Evolutionary conservation across 1,140 invertebrate species (phyloP).

Genomic region (Microplitis mediator): DNA sequence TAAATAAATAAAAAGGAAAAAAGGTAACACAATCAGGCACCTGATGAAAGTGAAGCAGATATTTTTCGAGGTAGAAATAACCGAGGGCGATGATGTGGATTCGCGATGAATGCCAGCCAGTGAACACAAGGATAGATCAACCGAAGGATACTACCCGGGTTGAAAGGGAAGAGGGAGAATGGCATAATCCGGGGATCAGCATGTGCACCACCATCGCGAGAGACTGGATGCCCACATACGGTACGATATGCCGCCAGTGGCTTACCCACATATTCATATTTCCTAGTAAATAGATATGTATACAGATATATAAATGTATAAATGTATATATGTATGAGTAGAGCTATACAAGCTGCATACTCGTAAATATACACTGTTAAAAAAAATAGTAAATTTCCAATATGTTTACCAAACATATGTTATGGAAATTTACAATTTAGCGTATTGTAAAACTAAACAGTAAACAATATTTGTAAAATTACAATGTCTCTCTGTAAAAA

Average conservation of each 20-base stretch:
- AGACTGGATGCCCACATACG: constrained; percentile 15
- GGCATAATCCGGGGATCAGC: constrained; percentile 17
- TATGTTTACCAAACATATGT: too few relatives aligned
- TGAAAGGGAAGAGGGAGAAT: neutral
- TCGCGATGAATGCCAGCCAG: constrained; percentile 20
- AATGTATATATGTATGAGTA: too few relatives aligned
- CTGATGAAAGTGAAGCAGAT: constrained; percentile 10
- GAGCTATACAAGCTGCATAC: too few relatives aligned
- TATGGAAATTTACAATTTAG: too few relatives aligned
- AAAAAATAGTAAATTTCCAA: too few relatives aligned
- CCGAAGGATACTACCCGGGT: neutral
- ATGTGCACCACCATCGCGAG: constrained; percentile 18
- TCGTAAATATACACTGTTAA: too few relatives aligned
- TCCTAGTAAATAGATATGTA: neutral
- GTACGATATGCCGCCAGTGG: constrained; percentile 9
- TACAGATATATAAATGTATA: constrained; percentile 1
- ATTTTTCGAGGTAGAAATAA: neutral
- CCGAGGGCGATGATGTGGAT: constrained; percentile 8
- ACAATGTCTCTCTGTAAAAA: too few relatives aligned
- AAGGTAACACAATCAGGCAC: neutral
- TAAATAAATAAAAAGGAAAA: neutral
- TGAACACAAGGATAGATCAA: constrained; percentile 7
- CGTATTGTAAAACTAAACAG: too few relatives aligned
- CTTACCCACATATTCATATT: neutral
- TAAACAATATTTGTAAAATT: too few relatives aligned